These are phyloP conservation scores for Theonella swinhoei DNA, from an alignment of 37 sponge, comb jelly and placozoan genomes.

Conservation along the genomic window DNA sequence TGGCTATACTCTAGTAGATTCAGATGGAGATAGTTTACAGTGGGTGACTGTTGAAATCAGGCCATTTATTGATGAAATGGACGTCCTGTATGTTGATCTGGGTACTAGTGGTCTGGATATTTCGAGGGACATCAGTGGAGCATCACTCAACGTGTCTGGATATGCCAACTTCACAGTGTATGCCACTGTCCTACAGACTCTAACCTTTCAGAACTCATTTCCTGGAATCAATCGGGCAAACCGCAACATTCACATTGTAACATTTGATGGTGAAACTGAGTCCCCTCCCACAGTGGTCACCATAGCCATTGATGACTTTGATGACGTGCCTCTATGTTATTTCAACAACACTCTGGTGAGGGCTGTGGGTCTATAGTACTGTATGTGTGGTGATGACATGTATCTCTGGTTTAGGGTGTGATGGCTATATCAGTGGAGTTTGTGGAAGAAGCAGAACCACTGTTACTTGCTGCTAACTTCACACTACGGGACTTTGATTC, in stretches of 20 bases:
- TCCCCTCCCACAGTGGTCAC: constrained; percentile 4
- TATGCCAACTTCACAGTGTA: constrained; percentile 8
- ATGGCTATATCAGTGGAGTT: neutral
- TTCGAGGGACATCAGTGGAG: neutral
- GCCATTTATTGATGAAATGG: neutral
- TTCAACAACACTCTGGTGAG: constrained; percentile 37
- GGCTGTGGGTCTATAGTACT: neutral
- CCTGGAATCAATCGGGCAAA: constrained; percentile 3
- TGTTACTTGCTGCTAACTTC: constrained; percentile 25
- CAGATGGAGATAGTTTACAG: neutral
- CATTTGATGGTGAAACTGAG: constrained; percentile 51
- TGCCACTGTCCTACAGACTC: constrained; percentile 23
- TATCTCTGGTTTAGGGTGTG: constrained; percentile 12
- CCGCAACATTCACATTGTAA: constrained; percentile 27
- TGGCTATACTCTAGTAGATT: constrained; percentile 27
- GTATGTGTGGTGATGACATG: neutral
- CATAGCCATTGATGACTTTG: constrained; percentile 26
- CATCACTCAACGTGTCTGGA: constrained; percentile 33
- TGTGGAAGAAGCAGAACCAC: constrained; percentile 26
- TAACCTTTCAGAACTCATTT: constrained; percentile 46
- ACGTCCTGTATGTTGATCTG: constrained; percentile 2
- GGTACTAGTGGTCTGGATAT: neutral
- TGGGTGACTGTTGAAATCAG: constrained; percentile 14
- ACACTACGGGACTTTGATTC: constrained; percentile 41
- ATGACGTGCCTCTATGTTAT: constrained; percentile 67